phyloP scores from a whole-genome alignment of 2,113 vertebrate genomes.

The Gallinago paraguaiae region DNA sequence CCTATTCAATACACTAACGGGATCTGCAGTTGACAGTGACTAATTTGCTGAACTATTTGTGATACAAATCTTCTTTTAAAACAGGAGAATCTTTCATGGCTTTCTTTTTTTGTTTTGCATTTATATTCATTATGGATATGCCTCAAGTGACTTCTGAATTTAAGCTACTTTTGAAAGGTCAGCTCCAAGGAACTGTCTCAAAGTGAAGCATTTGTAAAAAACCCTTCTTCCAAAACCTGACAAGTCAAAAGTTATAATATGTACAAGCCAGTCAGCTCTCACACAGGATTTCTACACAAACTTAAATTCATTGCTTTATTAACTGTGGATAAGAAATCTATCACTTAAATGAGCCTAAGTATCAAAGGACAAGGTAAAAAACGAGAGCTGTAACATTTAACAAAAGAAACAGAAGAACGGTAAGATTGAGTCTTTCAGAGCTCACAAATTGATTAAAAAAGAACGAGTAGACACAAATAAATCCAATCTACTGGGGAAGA shows the following conservation, averaged over 20 bases:
- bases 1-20: background rate
- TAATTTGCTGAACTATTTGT: background rate
- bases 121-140: background rate
- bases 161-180: background rate
- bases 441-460: background rate
- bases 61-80: background rate
- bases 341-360: background rate
- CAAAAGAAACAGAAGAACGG: background rate
- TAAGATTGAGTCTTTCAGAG: background rate
- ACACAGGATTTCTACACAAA: background rate
- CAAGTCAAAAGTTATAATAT: background rate
- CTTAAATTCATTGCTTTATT: background rate
- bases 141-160: background rate
- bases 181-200: background rate
- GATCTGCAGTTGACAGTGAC: background rate
- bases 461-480: background rate
- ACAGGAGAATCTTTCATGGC: background rate
- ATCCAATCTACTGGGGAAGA: background rate
- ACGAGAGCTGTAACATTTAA: background rate
- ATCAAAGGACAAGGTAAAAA: background rate
- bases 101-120: background rate
- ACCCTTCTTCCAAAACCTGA: background rate
- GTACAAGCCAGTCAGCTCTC: background rate
- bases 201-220: background rate
- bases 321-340: background rate